These are phyloP conservation scores for Palythoa caribaeorum DNA, from an alignment of 92 coral and sea anemone genomes.

Conservation along the genomic window DNA sequence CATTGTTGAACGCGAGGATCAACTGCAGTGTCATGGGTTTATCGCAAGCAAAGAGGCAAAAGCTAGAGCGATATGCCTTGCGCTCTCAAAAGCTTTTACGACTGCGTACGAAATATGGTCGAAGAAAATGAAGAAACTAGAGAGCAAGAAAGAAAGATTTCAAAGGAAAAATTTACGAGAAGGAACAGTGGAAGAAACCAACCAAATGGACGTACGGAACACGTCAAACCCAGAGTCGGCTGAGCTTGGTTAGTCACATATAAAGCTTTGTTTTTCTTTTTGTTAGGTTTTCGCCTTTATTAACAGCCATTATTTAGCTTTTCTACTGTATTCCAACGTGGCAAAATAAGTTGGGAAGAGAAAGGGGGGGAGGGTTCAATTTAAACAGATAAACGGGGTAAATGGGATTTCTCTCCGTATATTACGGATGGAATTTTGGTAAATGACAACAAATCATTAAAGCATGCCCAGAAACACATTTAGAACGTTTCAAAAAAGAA, in stretches of 20 bases:
- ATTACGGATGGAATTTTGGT: no score
- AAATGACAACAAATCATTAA: no score
- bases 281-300: not conserved
- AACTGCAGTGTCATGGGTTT: conserved; percentile 86
- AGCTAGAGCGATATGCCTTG: conserved; percentile 76
- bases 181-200: not conserved
- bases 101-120: conserved; percentile 83
- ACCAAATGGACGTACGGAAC: not conserved
- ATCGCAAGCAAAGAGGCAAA: conserved; percentile 75
- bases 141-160: conserved; percentile 58
- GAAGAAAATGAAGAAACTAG: conserved; percentile 64
- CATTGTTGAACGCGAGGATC: conserved; percentile 82
- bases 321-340: not conserved
- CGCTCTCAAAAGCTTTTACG: conserved; percentile 80
- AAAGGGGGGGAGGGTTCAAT: no score
- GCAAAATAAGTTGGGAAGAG: no score
- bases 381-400: no score
- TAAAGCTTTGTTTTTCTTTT: not conserved
- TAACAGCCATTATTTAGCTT: not conserved
- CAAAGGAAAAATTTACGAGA: conserved; percentile 27
- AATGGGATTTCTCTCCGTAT: no score
- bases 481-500: no score
- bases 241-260: not conserved
- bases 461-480: no score
- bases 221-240: not conserved